Evolutionary conservation across 2,113 vertebrate species (phyloP), one percentile per base, ranked within the genome.

Genomic region (Emydocephalus ijimae): DNA sequence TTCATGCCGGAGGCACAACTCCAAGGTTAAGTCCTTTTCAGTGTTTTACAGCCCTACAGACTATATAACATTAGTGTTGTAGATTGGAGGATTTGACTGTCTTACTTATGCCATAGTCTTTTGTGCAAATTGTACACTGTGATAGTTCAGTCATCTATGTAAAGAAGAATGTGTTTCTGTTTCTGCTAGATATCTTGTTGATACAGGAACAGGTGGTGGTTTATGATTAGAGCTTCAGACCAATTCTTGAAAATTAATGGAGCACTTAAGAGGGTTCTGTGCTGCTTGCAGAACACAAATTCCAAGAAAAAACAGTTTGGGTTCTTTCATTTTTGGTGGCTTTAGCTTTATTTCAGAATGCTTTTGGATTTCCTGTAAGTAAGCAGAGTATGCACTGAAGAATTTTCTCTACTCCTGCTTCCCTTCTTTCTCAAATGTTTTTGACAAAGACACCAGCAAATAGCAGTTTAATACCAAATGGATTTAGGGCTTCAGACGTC

Each of bases 401-500:
- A 85, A 81, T 93, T 50, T 55, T 85, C n/a, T 89, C 7, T 39
- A 81, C 21, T 45, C 23, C 57, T 34, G 4, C 90, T 64, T 59
- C 23, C 24, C n/a, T 26, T 43, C n/a, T 56, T 52, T 90, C 92
- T 89, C 52, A 89, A 92, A 89, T 54, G 91, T 56, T 10, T 52
- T 89, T 87, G 54, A 74, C 89, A 18, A 90, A 87, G 52, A 43
- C 52, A 92, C 93, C 88, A 93, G 88, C 91, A 92, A 48, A 92
- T 92, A 54, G 74, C 87, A 94, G 34, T 34, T 95, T 93, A 81
- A 89, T 54, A 87, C 9, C 14, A 90, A 57, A n/a, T 50, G 93
- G 93, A 52, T 89, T 93, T 88, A 91, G 91, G 86, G 90, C 52
- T 96, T 96, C 91, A 89, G 93, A 69, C 93, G 90, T 91, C 91